A percentile compares a stretch with the other conserved stretches of the same genome.
Evolutionary conservation across 1,140 invertebrate species (phyloP).

Genomic region (Procambarus clarkii): DNA sequence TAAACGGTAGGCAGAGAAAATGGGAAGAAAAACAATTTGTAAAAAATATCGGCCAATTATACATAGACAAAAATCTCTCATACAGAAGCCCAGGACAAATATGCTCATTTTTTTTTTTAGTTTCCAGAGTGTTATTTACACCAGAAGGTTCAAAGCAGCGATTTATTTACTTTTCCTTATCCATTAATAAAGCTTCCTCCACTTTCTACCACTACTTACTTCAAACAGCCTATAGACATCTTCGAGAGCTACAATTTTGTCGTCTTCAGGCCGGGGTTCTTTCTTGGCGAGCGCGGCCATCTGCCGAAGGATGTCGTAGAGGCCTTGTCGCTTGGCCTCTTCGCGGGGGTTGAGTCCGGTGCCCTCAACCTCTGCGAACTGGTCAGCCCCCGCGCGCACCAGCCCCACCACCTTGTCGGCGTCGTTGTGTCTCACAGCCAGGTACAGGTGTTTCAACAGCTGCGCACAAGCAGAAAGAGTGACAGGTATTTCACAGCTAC

Average conservation of each 20-base stretch:
- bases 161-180: neutral
- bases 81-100: neutral
- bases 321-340: conserved; percentile 59
- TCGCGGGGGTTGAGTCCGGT: conserved; percentile 47
- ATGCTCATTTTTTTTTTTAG: neutral
- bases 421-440: conserved; percentile 68
- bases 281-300: conserved; percentile 50
- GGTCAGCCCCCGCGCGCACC: conserved; percentile 63
- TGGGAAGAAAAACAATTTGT: neutral
- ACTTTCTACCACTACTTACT: conserved; percentile 43
- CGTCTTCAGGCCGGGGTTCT: neutral
- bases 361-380: conserved; percentile 50
- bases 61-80: neutral
- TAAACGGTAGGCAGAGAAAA: neutral
- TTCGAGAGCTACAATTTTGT: conserved; percentile 46
- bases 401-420: conserved; percentile 56
- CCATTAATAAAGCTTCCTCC: neutral
- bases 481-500: no score
- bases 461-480: neutral
- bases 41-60: neutral
- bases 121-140: neutral
- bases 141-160: neutral
- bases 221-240: conserved; percentile 57
- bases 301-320: conserved; percentile 41
- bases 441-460: conserved; percentile 69